Conservation (phyloP, 1,140 invertebrate genomes). For the Psix sp. region DNA sequence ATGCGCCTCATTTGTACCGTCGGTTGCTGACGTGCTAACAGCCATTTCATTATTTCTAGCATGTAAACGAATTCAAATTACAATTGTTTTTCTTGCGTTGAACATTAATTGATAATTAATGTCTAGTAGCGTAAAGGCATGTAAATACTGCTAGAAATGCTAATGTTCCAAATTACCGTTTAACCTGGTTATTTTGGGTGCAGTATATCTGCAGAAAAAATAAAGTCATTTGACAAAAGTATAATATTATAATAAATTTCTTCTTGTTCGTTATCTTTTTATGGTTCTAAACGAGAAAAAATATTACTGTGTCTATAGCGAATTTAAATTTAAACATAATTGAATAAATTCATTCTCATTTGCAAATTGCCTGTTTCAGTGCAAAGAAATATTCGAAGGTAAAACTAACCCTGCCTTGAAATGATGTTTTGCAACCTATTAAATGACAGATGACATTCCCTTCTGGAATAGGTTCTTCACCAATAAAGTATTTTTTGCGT, state of each 20-base stretch:
- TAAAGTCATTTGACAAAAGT: slow-evolving; percentile 4
- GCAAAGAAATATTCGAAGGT: too few relatives aligned
- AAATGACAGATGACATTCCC: too few relatives aligned
- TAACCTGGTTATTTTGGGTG: slow-evolving; percentile 28
- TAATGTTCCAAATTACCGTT: slow-evolving; percentile 30
- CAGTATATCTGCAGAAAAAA: background rate
- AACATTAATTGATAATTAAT: slow-evolving; percentile 51
- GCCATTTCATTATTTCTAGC: slow-evolving; percentile 45
- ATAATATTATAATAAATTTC: slow-evolving; percentile 26
- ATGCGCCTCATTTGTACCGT: slow-evolving; percentile 42
- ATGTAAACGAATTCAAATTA: slow-evolving; percentile 50
- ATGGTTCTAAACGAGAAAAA: slow-evolving; percentile 9
- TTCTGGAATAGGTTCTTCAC: too few relatives aligned
- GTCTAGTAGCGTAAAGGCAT: slow-evolving; percentile 9
- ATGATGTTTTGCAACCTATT: too few relatives aligned
- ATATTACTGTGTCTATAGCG: slow-evolving; percentile 1
- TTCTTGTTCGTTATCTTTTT: too few relatives aligned
- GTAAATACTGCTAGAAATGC: slow-evolving; percentile 33
- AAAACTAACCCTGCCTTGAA: too few relatives aligned
- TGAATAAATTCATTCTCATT: slow-evolving; percentile 14
- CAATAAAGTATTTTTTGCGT: too few relatives aligned
- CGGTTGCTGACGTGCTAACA: slow-evolving; percentile 30
- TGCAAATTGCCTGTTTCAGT: too few relatives aligned
- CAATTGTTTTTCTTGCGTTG: slow-evolving; percentile 33
- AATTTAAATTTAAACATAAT: slow-evolving; percentile 19